These are phyloP conservation scores for Tiliacea citrago DNA, from an alignment of 2,888 invertebrate genomes.

Conservation along the genomic window DNA sequence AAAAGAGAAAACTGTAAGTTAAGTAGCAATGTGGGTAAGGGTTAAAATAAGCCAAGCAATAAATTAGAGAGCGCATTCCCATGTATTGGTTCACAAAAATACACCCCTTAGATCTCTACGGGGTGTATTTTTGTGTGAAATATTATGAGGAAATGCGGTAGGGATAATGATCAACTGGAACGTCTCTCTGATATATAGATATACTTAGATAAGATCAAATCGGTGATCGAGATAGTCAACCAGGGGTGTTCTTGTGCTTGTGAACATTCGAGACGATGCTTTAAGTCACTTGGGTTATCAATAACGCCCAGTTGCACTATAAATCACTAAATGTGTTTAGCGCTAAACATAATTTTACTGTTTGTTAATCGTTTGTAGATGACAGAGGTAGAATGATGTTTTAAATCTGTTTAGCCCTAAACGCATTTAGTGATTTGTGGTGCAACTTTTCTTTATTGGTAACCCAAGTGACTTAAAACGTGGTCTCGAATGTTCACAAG, in stretches of 20 bases:
- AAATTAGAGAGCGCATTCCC: constrained; percentile 36
- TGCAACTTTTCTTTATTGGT: too few species aligned
- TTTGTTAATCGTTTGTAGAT: too few species aligned
- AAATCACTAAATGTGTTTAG: not conserved
- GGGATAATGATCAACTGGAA: constrained; percentile 53
- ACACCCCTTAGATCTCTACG: constrained; percentile 21
- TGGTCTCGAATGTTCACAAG: too few species aligned
- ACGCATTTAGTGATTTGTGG: too few species aligned
- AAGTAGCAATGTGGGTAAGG: not conserved
- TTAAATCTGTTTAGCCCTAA: too few species aligned
- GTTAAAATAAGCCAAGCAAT: constrained; percentile 19
- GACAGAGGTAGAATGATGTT: too few species aligned
- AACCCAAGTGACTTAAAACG: too few species aligned
- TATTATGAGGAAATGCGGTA: constrained; percentile 38
- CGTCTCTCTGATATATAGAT: not conserved
- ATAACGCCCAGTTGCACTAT: not conserved
- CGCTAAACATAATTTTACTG: not conserved
- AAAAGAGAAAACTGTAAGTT: too few species aligned
- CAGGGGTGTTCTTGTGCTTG: constrained; percentile 9
- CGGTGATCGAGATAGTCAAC: constrained; percentile 4
- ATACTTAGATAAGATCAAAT: constrained; percentile 18
- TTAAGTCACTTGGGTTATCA: not conserved
- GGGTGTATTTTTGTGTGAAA: constrained; percentile 52
- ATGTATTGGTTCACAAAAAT: constrained; percentile 32
- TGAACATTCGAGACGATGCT: constrained; percentile 11